Conservation (phyloP, 2,888 invertebrate species). For the Rotaria sp. region DNA sequence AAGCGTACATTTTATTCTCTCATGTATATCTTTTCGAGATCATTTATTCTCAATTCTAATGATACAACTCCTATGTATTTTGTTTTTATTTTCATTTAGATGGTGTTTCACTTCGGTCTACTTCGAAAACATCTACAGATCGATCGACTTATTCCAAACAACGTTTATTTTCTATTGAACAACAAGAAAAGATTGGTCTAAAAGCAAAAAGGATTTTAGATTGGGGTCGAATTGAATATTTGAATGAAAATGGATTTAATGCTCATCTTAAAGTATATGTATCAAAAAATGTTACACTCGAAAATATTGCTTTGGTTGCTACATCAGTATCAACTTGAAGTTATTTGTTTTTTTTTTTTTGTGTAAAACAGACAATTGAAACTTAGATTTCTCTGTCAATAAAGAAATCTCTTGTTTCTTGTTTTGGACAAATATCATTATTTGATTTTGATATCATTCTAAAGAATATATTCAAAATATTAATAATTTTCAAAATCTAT, state of each 20-base stretch:
- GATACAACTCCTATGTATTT: too few relatives aligned
- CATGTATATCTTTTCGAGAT: too few relatives aligned
- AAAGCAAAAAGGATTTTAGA: constrained; percentile 72
- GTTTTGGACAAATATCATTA: too few relatives aligned
- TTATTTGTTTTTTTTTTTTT: background rate
- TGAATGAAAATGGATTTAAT: constrained; percentile 62
- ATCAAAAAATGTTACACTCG: constrained; percentile 63
- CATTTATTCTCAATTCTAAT: too few relatives aligned
- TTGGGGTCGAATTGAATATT: constrained; percentile 65
- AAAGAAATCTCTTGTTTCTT: too few relatives aligned
- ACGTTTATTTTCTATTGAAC: constrained; percentile 47
- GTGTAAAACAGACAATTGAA: too few relatives aligned
- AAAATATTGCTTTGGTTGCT: constrained; percentile 72
- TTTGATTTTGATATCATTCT: too few relatives aligned
- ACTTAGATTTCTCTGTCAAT: too few relatives aligned
- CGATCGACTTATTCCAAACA: constrained; percentile 26
- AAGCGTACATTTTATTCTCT: too few relatives aligned
- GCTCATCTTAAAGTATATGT: constrained; percentile 66
- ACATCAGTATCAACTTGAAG: background rate
- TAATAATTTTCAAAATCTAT: too few relatives aligned
- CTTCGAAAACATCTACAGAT: background rate
- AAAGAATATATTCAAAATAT: too few relatives aligned
- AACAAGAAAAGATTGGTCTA: constrained; percentile 64
- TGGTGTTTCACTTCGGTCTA: background rate
- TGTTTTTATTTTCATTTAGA: background rate